Conservation (phyloP, 1,140 invertebrate genomes). For the Calliopsis andreniformis region DNA sequence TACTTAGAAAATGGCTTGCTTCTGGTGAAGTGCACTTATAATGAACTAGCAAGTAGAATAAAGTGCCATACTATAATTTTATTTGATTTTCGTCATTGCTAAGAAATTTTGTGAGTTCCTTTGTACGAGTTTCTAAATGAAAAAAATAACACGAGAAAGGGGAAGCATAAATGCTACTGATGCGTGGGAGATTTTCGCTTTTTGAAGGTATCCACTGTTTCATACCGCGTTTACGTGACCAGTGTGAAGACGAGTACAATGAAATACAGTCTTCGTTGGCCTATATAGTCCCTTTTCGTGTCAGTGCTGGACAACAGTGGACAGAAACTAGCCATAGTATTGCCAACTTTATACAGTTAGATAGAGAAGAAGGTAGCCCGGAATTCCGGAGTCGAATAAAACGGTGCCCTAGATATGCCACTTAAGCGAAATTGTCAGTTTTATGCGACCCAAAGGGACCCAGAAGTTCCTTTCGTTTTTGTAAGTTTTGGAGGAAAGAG, state of each 20-base stretch:
- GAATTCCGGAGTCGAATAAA: constrained; percentile 37
- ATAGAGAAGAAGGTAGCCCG: neutral
- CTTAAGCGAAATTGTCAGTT: constrained; percentile 46
- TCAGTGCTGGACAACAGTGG: constrained; percentile 6
- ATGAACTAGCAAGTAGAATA: too few relatives aligned
- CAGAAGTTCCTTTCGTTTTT: neutral
- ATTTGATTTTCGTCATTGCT: too few relatives aligned
- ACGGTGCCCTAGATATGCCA: constrained; percentile 42
- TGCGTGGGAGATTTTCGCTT: constrained; percentile 14
- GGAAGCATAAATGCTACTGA: neutral
- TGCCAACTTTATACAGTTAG: constrained; percentile 16
- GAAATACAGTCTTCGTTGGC: neutral
- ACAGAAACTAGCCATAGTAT: constrained; percentile 12
- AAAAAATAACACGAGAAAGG: neutral
- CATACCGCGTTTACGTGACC: constrained; percentile 14
- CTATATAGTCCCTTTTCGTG: neutral
- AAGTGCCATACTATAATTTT: too few relatives aligned
- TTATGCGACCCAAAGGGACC: neutral
- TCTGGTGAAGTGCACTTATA: too few relatives aligned
- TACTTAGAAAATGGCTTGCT: too few relatives aligned
- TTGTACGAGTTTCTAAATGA: neutral
- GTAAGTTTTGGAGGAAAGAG: neutral
- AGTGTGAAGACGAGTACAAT: neutral
- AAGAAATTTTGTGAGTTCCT: too few relatives aligned
- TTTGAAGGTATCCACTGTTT: constrained; percentile 19